phyloP scores from a whole-genome alignment of 2,888 invertebrate genomes.

The Agriopis leucophaearia region DNA sequence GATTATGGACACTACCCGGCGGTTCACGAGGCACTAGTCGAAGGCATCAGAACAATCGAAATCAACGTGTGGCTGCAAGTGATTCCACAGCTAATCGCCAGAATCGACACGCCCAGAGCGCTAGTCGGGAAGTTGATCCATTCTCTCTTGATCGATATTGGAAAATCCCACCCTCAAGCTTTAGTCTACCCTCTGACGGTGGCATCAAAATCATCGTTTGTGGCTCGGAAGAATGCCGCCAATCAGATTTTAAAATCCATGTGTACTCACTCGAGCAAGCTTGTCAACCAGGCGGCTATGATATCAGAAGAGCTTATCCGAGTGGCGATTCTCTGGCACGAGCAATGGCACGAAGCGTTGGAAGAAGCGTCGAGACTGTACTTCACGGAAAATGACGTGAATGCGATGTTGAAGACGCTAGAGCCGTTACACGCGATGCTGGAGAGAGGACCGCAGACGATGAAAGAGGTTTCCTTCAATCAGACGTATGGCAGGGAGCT shows the following conservation, averaged over 20 bases:
- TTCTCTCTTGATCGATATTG: constrained; percentile 97
- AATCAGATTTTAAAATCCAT: constrained; percentile 97
- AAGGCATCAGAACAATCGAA: constrained; percentile 96
- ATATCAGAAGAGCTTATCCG: constrained; percentile 98
- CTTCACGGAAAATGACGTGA: constrained; percentile 98
- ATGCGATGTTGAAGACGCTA: constrained; percentile 98
- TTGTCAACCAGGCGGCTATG: constrained; percentile 98
- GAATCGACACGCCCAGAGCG: constrained; percentile 97
- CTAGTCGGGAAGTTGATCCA: constrained; percentile 96
- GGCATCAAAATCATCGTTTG: constrained; percentile 97
- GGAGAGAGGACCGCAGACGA: constrained; percentile 96
- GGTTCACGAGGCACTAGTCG: constrained; percentile 96
- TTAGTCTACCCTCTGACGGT: constrained; percentile 99
- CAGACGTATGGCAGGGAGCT: constrained; percentile 98
- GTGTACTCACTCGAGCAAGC: constrained; percentile 96
- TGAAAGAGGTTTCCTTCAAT: constrained; percentile 98
- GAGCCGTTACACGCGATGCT: constrained; percentile 98
- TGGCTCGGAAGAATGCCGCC: constrained; percentile 94
- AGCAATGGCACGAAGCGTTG: constrained; percentile 99
- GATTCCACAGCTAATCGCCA: constrained; percentile 98
- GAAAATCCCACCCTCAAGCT: constrained; percentile 99
- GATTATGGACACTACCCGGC: constrained; percentile 98
- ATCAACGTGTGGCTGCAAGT: constrained; percentile 99
- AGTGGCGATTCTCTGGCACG: constrained; percentile 99
- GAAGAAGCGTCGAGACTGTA: constrained; percentile 97